Conservation (phyloP, 2,888 invertebrate species). For the Drosophila mercatorum region DNA sequence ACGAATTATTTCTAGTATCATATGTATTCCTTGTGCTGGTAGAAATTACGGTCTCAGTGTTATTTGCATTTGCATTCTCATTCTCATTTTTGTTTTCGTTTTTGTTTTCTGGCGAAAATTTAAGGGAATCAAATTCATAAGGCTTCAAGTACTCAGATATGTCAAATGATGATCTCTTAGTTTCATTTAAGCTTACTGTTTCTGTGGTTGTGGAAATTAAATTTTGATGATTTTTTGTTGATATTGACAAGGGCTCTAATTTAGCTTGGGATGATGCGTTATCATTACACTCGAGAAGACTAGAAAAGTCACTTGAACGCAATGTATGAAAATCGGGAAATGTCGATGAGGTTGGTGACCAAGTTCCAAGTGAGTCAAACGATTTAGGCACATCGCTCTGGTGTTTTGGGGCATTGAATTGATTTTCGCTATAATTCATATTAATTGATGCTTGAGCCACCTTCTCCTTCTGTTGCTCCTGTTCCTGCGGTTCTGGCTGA, state of each 20-base stretch:
- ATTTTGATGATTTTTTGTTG: constrained; percentile 11
- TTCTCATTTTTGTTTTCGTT: background rate
- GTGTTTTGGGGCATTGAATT: background rate
- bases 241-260: constrained; percentile 9
- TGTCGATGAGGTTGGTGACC: constrained; percentile 10
- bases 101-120: constrained; percentile 19
- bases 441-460: constrained; percentile 7
- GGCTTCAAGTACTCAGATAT: constrained; percentile 70
- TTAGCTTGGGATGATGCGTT: background rate
- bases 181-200: constrained; percentile 8
- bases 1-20: constrained; percentile 9
- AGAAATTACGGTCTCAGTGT: constrained; percentile 1
- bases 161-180: constrained; percentile 49
- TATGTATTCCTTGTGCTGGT: constrained; percentile 12
- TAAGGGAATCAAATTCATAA: constrained; percentile 56
- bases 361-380: constrained; percentile 24
- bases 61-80: constrained; percentile 12
- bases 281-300: background rate
- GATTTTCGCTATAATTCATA: constrained; percentile 6
- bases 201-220: constrained; percentile 1
- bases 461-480: background rate
- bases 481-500: background rate
- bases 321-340: constrained; percentile 12
- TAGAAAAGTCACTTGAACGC: constrained; percentile 7
- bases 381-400: background rate